Percentiles rank a stretch among this genome's conserved stretches.
Conservation (phyloP, 1,140 invertebrate genomes). For the Adelges cooleyi region DNA sequence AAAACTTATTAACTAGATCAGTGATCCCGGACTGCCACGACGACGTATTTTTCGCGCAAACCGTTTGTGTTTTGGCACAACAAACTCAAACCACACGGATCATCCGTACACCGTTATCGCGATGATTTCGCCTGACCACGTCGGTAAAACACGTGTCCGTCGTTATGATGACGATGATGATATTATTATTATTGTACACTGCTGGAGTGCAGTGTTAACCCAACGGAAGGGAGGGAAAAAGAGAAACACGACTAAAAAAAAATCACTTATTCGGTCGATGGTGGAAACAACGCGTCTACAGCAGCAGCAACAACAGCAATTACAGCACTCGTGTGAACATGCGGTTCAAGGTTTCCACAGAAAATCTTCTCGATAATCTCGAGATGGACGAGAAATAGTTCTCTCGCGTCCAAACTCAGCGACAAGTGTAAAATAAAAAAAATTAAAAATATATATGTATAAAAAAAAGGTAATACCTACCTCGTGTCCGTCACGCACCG, state of each 20-base stretch:
- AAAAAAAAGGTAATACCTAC: too few relatives aligned
- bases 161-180: too few relatives aligned
- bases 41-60: too few relatives aligned
- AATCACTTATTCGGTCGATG: slow-evolving; percentile 14
- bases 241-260: neutral
- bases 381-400: neutral
- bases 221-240: neutral
- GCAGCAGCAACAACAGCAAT: too few relatives aligned
- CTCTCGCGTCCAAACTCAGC: too few relatives aligned
- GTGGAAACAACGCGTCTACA: neutral
- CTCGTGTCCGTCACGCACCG: slow-evolving; percentile 15
- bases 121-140: neutral
- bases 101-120: slow-evolving; percentile 12
- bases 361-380: slow-evolving; percentile 25
- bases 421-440: neutral
- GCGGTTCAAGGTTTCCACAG: slow-evolving; percentile 17
- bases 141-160: neutral
- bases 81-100: neutral
- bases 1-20: too few relatives aligned
- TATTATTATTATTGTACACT: too few relatives aligned
- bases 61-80: too few relatives aligned
- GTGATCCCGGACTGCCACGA: too few relatives aligned
- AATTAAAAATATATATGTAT: neutral
- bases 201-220: too few relatives aligned
- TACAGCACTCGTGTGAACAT: slow-evolving; percentile 19